A percentile compares a stretch with the other conserved stretches of the same genome.
phyloP scores from a whole-genome alignment of 2,113 vertebrate genomes.

The Archocentrus centrarchus region DNA sequence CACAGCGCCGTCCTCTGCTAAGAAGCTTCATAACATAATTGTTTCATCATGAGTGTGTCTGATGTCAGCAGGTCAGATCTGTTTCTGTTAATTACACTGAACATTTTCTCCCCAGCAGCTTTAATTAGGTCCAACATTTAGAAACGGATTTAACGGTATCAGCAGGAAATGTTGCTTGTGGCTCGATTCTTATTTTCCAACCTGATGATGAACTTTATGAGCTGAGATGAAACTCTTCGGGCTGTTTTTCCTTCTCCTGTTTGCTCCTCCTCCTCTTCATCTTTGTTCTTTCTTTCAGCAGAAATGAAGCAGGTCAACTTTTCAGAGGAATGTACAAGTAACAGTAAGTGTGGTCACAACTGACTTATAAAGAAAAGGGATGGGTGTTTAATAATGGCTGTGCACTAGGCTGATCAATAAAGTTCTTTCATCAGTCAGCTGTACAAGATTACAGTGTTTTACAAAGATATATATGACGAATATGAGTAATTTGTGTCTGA shows the following conservation, averaged over 20 bases:
- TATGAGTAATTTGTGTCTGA: background rate
- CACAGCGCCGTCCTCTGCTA: background rate
- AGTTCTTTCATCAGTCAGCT: background rate
- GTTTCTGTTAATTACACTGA: slow-evolving; percentile 8
- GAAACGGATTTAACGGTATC: background rate
- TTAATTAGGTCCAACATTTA: slow-evolving; percentile 13
- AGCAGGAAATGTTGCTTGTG: slow-evolving; percentile 16
- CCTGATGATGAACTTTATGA: slow-evolving; percentile 9
- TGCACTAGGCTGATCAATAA: too few species aligned
- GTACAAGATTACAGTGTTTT: too few species aligned
- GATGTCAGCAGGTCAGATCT: slow-evolving; percentile 19
- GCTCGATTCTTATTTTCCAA: slow-evolving; percentile 11
- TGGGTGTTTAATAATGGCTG: too few species aligned
- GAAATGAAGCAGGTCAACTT: background rate
- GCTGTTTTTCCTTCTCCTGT: background rate
- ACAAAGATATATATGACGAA: background rate
- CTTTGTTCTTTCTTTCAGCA: background rate
- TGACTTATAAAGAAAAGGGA: background rate
- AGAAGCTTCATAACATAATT: slow-evolving; percentile 10
- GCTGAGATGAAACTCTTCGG: slow-evolving; percentile 7
- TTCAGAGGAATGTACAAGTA: background rate
- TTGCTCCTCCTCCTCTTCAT: background rate
- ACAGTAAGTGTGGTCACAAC: background rate
- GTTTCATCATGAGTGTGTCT: slow-evolving; percentile 12
- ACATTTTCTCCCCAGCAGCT: background rate